Evolutionary conservation across 2,113 vertebrate species (phyloP).

Genomic region (Orcinus orca): DNA sequence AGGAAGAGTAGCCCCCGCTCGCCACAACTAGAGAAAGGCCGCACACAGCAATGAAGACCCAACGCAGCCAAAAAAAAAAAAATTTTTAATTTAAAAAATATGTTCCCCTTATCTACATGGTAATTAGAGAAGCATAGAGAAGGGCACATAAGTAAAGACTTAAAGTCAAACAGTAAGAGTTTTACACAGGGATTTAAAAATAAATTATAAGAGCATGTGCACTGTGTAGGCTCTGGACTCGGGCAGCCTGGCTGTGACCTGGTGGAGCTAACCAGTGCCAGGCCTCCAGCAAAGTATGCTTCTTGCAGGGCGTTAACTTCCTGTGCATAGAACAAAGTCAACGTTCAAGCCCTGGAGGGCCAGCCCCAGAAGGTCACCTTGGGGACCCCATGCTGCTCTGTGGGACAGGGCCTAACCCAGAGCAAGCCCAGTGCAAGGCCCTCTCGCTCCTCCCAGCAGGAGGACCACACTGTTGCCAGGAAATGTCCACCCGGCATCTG

Average conservation of each 20-base stretch:
- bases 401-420: neutral
- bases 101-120: neutral
- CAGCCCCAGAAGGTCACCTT: accelerated
- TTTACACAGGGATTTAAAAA: too few relatives aligned
- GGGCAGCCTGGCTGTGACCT: neutral
- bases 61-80: too few relatives aligned
- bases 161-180: neutral
- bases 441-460: neutral
- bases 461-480: neutral
- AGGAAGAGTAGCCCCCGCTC: too few relatives aligned
- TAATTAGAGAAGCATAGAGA: neutral
- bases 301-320: neutral
- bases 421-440: neutral
- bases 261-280: too few relatives aligned
- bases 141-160: neutral
- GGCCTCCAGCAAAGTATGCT: neutral
- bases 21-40: too few relatives aligned
- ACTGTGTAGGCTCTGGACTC: accelerated
- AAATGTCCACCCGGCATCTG: too few relatives aligned
- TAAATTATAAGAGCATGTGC: accelerated
- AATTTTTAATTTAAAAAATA: too few relatives aligned
- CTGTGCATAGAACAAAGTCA: neutral
- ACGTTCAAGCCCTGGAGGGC: accelerated
- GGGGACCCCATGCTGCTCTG: accelerated
- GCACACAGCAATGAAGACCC: too few relatives aligned